Evolutionary conservation across 1,140 invertebrate genomes (phyloP).

Genomic region (Ceratoteleas bidentatus): DNA sequence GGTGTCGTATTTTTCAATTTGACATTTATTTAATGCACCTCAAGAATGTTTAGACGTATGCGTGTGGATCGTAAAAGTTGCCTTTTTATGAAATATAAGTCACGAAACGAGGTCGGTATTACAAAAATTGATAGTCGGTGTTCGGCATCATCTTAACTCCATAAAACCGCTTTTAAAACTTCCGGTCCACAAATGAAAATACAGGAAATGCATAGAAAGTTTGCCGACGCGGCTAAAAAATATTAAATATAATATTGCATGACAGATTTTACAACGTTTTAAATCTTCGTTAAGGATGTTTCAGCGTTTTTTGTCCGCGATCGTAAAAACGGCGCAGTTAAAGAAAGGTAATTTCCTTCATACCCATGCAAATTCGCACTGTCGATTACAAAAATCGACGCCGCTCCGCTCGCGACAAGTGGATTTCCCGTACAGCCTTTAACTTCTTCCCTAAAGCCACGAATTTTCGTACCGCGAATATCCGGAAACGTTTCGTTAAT

Average conservation of each 20-base stretch:
- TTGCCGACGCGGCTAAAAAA: slow-evolving; percentile 21
- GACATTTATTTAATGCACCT: slow-evolving; percentile 56
- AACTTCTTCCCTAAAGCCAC: too few relatives aligned
- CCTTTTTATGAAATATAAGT: slow-evolving; percentile 48
- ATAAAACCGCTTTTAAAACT: slow-evolving; percentile 57
- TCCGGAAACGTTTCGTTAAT: not conserved
- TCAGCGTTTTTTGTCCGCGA: slow-evolving; percentile 4
- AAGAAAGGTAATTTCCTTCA: too few relatives aligned
- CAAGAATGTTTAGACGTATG: slow-evolving; percentile 48
- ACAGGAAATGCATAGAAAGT: slow-evolving; percentile 56
- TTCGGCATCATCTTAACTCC: slow-evolving; percentile 49
- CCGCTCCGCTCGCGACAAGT: too few relatives aligned
- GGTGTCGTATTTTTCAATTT: slow-evolving; percentile 51
- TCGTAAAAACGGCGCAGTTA: too few relatives aligned
- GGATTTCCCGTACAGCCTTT: too few relatives aligned
- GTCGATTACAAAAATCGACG: too few relatives aligned
- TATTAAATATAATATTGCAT: slow-evolving; percentile 43
- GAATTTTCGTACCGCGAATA: not conserved
- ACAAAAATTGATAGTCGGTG: slow-evolving; percentile 56
- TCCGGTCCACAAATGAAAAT: slow-evolving; percentile 52
- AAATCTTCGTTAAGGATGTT: slow-evolving; percentile 30
- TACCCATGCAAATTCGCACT: too few relatives aligned
- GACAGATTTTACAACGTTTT: slow-evolving; percentile 40
- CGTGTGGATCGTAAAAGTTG: slow-evolving; percentile 27
- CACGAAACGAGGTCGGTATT: slow-evolving; percentile 47